Evolutionary conservation across 2,797 vertebrate genomes (phyloP), one percentile per base, ranked within the genome.

Genomic region (Gymnothorax javanicus): DNA sequence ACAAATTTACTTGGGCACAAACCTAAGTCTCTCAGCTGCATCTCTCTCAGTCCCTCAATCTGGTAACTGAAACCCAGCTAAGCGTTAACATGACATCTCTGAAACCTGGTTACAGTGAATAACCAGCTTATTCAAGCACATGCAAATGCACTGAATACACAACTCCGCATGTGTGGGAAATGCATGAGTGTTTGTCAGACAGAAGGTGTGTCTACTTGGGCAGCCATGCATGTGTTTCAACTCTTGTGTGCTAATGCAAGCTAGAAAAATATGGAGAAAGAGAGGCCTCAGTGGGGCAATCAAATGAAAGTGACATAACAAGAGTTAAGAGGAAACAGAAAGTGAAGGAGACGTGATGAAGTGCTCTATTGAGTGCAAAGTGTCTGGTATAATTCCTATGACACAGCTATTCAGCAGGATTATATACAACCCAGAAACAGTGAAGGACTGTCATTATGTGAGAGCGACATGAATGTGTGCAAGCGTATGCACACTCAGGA

Each of bases 321-420:
- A 77, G 56, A 56, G 23, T 52, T 3, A n/a, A 56, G 20, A n/a
- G 52, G 23, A n/a, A 54, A 81, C 8, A 56, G 7, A 56, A 77
- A 52, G 52, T 54, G 52, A 56, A 3, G 52, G 50, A n/a, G 43
- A 4, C 33, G 79, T 25, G 13, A 59, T 23, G 59, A 20, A 13
- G 59, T 64, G 43, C 60, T 60, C 77, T 62, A 86, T 82, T 86
- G 77, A 82, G 50, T 7, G 23, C 15, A 59, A 25, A 82, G 43
- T 52, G 59, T 43, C 77, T 15, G 52, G 11, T n/a, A 25, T 50
- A 6, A 81, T 56, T 56, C 59, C 85, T 23, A 75, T 64, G 43
- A 81, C 58, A 64, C 33, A 82, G 11, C 59, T n/a, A 59, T 64
- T 52, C 9, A 75, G 43, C 58, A 25, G 52, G 20, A 20, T 52